Evolutionary conservation across 1,140 invertebrate genomes (phyloP), one percentile per base, ranked within the genome.

Genomic region (Lithobius niger): DNA sequence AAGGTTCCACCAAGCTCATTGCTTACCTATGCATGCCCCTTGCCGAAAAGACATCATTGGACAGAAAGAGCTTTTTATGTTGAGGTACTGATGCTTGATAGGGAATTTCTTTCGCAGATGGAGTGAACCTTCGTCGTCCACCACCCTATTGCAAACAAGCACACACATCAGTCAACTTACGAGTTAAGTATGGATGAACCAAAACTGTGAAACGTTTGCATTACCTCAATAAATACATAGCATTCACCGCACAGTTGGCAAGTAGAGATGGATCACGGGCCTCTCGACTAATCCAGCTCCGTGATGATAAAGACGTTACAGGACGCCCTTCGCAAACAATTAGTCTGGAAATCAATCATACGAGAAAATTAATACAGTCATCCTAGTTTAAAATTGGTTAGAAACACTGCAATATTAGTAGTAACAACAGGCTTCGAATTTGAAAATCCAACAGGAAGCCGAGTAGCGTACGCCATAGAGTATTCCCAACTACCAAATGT

Each of bases 41-140:
- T 84, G 80, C 59, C 83, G 74, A 67, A 85, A 85, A 55, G 84
- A 86, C 82, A 86, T 82, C 52, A 82, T 82, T 13, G 88, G 86
- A 67, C 88, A 91, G 74, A 92, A 92, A 13, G 84, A 81, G 43
- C 85, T 88, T 49, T 77, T 75, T 13, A 90, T 77, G 15, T 74
- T 67, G 62, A 78, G 71, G 57, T 71, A 71, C 52, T 71, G 74
- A 66, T 86, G 83, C 56, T 71, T 69, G 42, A 84, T 77, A 25
- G 74, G 72, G 66, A 85, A 85, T 43, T 76, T 79, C 60, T 77
- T 75, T 67, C 79, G 81, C 40, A 84, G 64, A 48, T 74, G 69
- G 18, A 86, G 63, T 27, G 73, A 74, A 43, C 82, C 83, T 62
- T 84, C 80, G 58, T 75, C 72, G 68, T 82, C 77, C 1, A 72